Evolutionary conservation across 23 tunicate species (phyloP), one percentile per base, ranked within the genome.

Genomic region (Clavelina lepadiformis): DNA sequence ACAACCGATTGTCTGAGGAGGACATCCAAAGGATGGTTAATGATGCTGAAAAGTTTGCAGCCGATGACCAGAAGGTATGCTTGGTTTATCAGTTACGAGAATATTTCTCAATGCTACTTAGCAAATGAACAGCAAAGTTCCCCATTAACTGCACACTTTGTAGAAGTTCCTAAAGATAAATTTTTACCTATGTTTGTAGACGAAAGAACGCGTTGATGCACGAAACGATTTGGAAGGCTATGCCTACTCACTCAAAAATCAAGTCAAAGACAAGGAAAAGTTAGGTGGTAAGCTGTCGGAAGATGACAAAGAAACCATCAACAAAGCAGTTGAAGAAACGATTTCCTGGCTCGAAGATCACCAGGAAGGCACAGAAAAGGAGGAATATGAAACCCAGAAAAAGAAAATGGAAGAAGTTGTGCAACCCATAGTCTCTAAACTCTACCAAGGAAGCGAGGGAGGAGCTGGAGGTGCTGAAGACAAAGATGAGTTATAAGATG

Each of bases 1-100:
- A 81, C 53, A 80, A 94, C 52, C 57, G 99, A 21, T 74, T 94
- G 35, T 75, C 95, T 0, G 75, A 88, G 56, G 99, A 94, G 34
- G 95, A 94, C 45, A 86, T 94, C 31, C 85, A 94, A n/a, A 72
- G 89, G 53, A 91, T 91, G 98, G 81, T 91, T 13, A 81, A 91
- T 53, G 98, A 91, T 56, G 98, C 98, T 1, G 98, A 91, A 38
- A 93, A 60, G 30, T 93, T 87, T 65, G 98, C 98, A 4, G 61
- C 82, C 22, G 98, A 93, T 8, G 98, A 93, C 61, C 83, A 75
- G 33, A 93, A 84, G 79, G 94, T 84, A 35, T 1, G 33, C 3
- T 33, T 22, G 20, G 53, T 34, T 24, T 31, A 13, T 55, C 61
- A 31, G 25, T 22, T 20, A 22, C 24, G 22, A 22, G 22, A 15